A percentile compares a stretch with the other conserved stretches of the same genome.
phyloP scores from a whole-genome alignment of 2,797 vertebrate genomes.

The Characodon lateralis region DNA sequence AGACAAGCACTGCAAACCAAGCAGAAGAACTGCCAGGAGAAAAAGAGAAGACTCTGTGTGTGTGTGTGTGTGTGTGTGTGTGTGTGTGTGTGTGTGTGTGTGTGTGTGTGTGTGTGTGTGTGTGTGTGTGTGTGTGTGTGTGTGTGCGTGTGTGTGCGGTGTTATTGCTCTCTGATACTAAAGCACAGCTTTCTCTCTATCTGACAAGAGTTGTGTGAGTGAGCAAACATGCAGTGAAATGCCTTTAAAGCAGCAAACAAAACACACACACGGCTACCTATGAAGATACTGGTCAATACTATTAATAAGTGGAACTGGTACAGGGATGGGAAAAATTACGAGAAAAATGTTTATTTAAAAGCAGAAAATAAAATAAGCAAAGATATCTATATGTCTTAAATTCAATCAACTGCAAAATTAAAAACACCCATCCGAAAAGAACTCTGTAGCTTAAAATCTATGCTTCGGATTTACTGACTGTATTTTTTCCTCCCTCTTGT shows the following conservation, averaged over 20 bases:
- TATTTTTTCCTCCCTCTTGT: conserved; percentile 9
- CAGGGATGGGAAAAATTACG: not conserved
- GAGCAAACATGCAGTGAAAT: conserved; percentile 32
- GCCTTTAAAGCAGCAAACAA: conserved; percentile 19
- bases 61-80: conserved; percentile 25
- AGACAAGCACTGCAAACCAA: conserved; percentile 74
- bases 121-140: conserved; percentile 21
- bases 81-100: conserved; percentile 21
- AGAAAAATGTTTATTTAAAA: not conserved
- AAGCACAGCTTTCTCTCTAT: conserved; percentile 34
- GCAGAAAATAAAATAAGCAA: not conserved
- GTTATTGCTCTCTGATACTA: conserved; percentile 29
- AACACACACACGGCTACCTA: not conserved
- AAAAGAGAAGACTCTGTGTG: conserved; percentile 22
- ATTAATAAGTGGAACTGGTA: not conserved
- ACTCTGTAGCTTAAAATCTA: conserved; percentile 8
- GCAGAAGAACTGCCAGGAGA: conserved; percentile 76
- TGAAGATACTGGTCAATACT: not conserved
- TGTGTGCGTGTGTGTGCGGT: conserved; percentile 22
- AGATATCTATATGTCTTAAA: not conserved
- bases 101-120: conserved; percentile 25
- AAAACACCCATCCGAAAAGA: not conserved
- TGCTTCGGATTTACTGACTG: conserved; percentile 10
- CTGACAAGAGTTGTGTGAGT: conserved; percentile 18
- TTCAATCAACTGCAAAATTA: not conserved